These are phyloP conservation scores for Botia almorhae DNA, from an alignment of 2,797 vertebrate genomes.

Conservation along the genomic window DNA sequence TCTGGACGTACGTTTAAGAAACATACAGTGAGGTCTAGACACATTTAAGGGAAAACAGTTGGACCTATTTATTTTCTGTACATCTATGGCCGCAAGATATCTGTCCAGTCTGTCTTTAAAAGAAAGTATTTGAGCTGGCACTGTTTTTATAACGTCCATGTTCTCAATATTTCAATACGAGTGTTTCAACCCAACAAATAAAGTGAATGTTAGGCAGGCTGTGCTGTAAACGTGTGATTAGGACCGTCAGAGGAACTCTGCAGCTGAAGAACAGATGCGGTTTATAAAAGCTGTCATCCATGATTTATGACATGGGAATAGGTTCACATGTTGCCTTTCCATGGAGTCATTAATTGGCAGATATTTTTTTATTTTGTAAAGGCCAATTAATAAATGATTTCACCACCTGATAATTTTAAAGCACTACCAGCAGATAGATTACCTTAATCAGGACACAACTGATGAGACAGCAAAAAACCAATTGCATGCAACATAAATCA, in stretches of 20 bases:
- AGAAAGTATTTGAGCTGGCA: not conserved
- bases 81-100: not conserved
- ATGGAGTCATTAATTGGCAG: not conserved
- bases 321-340: not conserved
- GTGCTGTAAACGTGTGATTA: constrained; percentile 4
- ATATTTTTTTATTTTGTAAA: not conserved
- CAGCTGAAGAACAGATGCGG: not conserved
- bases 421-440: no score
- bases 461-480: no score
- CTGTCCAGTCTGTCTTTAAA: not conserved
- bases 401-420: not conserved
- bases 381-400: not conserved
- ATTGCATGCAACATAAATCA: no score
- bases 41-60: constrained; percentile 24
- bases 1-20: not conserved
- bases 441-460: no score
- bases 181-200: not conserved
- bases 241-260: not conserved
- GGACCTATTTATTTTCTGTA: not conserved
- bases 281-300: not conserved
- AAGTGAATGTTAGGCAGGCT: not conserved
- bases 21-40: constrained; percentile 14
- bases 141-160: not conserved
- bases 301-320: not conserved
- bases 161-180: constrained; percentile 7